These are phyloP conservation scores for Sturnus vulgaris DNA, from an alignment of 2,113 vertebrate genomes.

Conservation along the genomic window DNA sequence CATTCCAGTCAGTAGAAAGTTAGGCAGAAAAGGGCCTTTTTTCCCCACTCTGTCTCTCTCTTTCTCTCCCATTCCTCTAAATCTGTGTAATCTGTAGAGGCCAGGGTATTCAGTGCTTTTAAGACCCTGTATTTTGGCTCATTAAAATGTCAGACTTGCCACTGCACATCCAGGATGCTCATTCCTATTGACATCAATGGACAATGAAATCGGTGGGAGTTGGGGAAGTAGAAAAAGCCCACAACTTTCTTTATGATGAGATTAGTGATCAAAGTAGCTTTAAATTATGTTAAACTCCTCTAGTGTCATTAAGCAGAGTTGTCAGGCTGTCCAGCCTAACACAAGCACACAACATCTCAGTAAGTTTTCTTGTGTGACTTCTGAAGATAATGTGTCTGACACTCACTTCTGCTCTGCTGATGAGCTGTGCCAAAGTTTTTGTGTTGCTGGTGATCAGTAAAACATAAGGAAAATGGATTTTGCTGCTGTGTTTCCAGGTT, in stretches of 20 bases:
- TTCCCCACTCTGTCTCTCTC: not conserved
- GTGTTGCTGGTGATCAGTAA: not conserved
- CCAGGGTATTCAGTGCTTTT: not conserved
- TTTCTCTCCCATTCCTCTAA: not conserved
- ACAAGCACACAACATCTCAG: not conserved
- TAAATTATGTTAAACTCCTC: not conserved
- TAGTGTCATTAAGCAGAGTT: not conserved
- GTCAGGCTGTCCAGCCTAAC: not conserved
- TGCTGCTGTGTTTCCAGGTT: not conserved
- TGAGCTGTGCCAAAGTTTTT: not conserved
- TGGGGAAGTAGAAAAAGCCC: not conserved
- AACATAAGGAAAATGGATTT: not conserved
- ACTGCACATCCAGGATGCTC: not conserved
- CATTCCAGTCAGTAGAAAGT: not conserved
- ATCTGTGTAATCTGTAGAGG: not conserved
- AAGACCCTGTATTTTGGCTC: not conserved
- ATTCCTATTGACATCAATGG: not conserved
- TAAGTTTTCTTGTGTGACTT: not conserved
- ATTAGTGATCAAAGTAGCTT: not conserved
- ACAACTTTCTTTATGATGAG: not conserved
- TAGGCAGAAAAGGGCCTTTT: not conserved
- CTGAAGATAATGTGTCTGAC: not conserved
- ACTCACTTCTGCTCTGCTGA: not conserved
- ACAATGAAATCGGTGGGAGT: not conserved
- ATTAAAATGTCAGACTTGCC: constrained; percentile 32